phyloP scores from a whole-genome alignment of 2,888 invertebrate genomes.

The Nomada ferruginata region DNA sequence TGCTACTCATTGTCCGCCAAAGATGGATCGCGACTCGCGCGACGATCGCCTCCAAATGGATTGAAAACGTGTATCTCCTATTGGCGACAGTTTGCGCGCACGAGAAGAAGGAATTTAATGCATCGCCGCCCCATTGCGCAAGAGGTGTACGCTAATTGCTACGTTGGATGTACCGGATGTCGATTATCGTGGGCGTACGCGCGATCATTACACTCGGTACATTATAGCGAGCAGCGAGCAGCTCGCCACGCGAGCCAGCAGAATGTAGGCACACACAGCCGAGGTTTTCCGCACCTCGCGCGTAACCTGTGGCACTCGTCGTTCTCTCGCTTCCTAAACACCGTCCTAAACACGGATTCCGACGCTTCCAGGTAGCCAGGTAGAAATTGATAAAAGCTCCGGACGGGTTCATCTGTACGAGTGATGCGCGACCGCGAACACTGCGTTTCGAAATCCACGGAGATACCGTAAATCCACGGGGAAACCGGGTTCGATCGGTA shows the following conservation, averaged over 20 bases:
- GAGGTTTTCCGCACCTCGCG: constrained; percentile 42
- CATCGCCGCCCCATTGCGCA: constrained; percentile 1
- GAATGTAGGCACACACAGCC: constrained; percentile 8
- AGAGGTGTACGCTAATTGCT: constrained; percentile 40
- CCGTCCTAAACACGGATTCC: constrained; percentile 34
- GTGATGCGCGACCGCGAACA: neutral
- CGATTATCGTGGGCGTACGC: constrained; percentile 46
- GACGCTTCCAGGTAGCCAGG: neutral
- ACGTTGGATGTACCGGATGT: constrained; percentile 56
- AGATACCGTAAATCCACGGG: constrained; percentile 11
- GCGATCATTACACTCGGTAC: constrained; percentile 32
- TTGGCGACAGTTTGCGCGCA: too few species aligned
- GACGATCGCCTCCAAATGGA: constrained; percentile 7
- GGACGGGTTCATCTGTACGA: neutral
- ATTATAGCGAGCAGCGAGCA: constrained; percentile 39
- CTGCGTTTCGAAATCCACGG: constrained; percentile 10
- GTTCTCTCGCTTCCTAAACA: constrained; percentile 1
- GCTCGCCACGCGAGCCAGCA: constrained; percentile 27
- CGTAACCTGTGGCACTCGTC: neutral
- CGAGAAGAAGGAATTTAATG: too few species aligned
- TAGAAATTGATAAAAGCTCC: neutral
- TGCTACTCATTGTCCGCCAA: constrained; percentile 54
- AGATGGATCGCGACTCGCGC: constrained; percentile 53
- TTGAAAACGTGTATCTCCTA: neutral
- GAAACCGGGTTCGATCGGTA: constrained; percentile 57